Evolutionary conservation across 2,113 vertebrate species (phyloP), one percentile per base, ranked within the genome.

Genomic region (Haliaeetus leucogaster): DNA sequence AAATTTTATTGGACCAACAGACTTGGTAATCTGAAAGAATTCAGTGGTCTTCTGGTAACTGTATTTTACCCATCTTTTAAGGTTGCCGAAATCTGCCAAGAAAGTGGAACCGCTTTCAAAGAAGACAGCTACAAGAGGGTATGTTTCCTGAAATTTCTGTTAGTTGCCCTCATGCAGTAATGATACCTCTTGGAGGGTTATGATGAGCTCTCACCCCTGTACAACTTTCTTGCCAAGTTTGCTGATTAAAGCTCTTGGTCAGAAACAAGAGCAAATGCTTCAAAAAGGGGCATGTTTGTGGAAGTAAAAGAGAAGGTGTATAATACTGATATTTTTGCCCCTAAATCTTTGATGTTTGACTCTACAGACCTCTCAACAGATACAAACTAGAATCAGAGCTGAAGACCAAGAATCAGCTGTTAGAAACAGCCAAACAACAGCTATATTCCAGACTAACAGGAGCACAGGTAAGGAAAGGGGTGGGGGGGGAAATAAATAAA

Each of bases 381-480:
- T 82, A 97, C 66, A 98, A 93, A 80, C 74, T 97, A 52, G 98
- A 98, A 85, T 34, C 97, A 55, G 98, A 98, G 21, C 95, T 98
- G 62, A 98, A 96, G 78, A 97, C 90, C 48, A 97, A 98, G 93
- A 98, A 98, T 68, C 97, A 98, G 87, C 45, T 97, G 43, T 89
- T 98, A 74, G 97, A 98, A 89, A 91, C 97, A 8, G 95, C 92
- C 80, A 98, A 97, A 68, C 93, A 96, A 32, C 97, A 98, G 62
- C 38, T 98, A 50, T 95, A 96, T 34, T 88, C 86, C 87, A 97
- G 96, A 36, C n/a, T 98, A 91, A 79, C 82, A 43, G 96, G 67
- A 88, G 96, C 90, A 78, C 97, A 98, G 98, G 98, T 98, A 89
- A 81, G 92, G 63, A 47, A 45, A 30, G 15, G 23, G 2, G n/a